Evolutionary conservation across 2,113 vertebrate genomes (phyloP).

Genomic region (Tenrec ecaudatus): DNA sequence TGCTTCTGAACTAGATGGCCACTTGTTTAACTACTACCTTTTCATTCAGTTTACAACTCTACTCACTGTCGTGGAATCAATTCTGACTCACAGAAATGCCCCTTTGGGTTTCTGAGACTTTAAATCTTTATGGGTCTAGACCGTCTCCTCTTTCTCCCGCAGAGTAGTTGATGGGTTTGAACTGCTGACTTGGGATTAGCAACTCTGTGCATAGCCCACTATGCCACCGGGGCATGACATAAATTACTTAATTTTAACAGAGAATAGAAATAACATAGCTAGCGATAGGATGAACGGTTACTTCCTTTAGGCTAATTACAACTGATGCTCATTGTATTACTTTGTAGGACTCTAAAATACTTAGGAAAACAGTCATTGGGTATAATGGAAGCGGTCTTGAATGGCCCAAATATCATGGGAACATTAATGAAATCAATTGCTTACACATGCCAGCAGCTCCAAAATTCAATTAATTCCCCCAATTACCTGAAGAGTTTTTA

Average conservation of each 20-base stretch:
- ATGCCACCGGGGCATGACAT: too few relatives aligned
- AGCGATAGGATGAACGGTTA: not conserved
- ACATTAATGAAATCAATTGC: slow-evolving; percentile 55
- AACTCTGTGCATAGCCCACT: too few relatives aligned
- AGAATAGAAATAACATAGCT: slow-evolving; percentile 15
- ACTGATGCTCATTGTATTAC: not conserved
- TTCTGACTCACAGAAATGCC: too few relatives aligned
- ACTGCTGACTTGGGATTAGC: too few relatives aligned
- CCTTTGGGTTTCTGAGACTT: too few relatives aligned
- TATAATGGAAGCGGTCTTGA: slow-evolving; percentile 36
- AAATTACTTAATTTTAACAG: slow-evolving; percentile 39
- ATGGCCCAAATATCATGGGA: slow-evolving; percentile 47
- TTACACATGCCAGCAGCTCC: not conserved
- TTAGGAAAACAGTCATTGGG: not conserved
- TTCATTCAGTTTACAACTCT: slow-evolving; percentile 23
- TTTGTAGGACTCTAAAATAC: slow-evolving; percentile 18
- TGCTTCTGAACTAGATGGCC: too few relatives aligned
- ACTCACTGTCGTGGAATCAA: too few relatives aligned
- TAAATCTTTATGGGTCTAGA: too few relatives aligned
- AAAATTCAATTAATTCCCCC: slow-evolving; percentile 44
- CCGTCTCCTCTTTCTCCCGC: too few relatives aligned
- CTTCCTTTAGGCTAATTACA: slow-evolving; percentile 40
- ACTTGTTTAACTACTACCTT: not conserved
- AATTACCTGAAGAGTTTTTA: not conserved
- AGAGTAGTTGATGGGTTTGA: too few relatives aligned